Evolutionary conservation across 2,888 invertebrate species (phyloP).

Genomic region (Crepidodera aurea): DNA sequence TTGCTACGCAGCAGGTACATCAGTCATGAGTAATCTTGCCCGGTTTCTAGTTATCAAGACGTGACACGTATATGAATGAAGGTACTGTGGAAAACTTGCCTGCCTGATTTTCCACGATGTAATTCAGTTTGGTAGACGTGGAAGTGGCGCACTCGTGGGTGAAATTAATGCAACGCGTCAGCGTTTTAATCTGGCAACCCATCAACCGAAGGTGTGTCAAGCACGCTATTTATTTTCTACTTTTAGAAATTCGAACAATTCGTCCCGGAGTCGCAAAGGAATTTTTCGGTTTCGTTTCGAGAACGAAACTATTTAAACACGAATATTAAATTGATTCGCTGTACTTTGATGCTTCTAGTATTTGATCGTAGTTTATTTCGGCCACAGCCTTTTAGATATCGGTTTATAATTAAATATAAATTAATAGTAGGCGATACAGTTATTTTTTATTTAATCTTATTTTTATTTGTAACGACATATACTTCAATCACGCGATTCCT

Average conservation of each 20-base stretch:
- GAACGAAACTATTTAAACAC: too few species aligned
- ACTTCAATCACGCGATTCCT: too few species aligned
- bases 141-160: slow-evolving; percentile 14
- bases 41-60: slow-evolving; percentile 4
- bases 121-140: slow-evolving; percentile 8
- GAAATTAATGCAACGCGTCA: slow-evolving; percentile 18
- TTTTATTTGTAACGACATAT: too few species aligned
- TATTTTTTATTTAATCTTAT: too few species aligned
- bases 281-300: too few species aligned
- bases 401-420: too few species aligned
- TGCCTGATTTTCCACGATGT: slow-evolving; percentile 17
- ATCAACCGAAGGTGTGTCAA: slow-evolving; percentile 4
- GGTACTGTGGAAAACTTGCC: slow-evolving; percentile 9
- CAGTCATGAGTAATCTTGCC: not conserved
- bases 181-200: slow-evolving; percentile 10
- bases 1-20: too few species aligned
- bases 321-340: too few species aligned
- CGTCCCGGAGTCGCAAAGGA: not conserved
- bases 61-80: slow-evolving; percentile 18
- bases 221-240: slow-evolving; percentile 4
- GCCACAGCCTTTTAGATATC: too few species aligned
- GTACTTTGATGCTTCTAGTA: too few species aligned
- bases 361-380: too few species aligned
- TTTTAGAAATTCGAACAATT: not conserved
- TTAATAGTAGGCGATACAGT: too few species aligned